phyloP scores from a whole-genome alignment of 2,113 vertebrate genomes.

The Microcebus griseorufus region DNA sequence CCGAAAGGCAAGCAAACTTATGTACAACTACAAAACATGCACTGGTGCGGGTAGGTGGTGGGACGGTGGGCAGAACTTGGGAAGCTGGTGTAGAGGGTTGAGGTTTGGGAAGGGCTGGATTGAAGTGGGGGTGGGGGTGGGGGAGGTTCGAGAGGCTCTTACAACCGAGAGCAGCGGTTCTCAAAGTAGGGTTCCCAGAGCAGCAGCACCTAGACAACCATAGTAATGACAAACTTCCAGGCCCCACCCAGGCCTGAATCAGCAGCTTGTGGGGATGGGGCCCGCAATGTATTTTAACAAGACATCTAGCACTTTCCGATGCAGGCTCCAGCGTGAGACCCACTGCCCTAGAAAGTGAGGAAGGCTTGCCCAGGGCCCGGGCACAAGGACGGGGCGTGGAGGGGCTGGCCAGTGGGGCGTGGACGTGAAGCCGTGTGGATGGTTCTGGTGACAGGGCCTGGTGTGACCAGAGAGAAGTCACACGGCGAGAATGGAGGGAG shows the following conservation, averaged over 20 bases:
- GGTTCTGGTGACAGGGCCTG: background rate
- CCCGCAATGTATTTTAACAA: rapidly evolving
- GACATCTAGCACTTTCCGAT: background rate
- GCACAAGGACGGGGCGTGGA: background rate
- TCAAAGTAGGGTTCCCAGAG: background rate
- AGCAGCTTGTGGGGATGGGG: background rate
- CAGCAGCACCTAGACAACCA: background rate
- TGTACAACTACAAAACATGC: background rate
- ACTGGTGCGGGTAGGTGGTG: rapidly evolving
- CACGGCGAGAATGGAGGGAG: rapidly evolving
- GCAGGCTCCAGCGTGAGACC: background rate
- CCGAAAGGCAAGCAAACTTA: background rate
- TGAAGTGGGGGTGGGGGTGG: too few species aligned
- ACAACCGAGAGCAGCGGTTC: rapidly evolving
- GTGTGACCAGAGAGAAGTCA: background rate
- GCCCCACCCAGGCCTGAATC: too few species aligned
- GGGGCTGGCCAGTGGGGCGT: background rate
- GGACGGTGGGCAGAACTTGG: background rate
- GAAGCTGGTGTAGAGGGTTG: background rate
- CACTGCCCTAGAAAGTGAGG: rapidly evolving
- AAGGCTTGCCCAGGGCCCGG: background rate
- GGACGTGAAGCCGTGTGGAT: background rate
- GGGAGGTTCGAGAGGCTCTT: background rate
- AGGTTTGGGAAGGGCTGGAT: background rate
- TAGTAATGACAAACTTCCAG: background rate